These are phyloP conservation scores for Dendrocincla tyrannina DNA, from an alignment of 2,797 vertebrate genomes.

Conservation along the genomic window DNA sequence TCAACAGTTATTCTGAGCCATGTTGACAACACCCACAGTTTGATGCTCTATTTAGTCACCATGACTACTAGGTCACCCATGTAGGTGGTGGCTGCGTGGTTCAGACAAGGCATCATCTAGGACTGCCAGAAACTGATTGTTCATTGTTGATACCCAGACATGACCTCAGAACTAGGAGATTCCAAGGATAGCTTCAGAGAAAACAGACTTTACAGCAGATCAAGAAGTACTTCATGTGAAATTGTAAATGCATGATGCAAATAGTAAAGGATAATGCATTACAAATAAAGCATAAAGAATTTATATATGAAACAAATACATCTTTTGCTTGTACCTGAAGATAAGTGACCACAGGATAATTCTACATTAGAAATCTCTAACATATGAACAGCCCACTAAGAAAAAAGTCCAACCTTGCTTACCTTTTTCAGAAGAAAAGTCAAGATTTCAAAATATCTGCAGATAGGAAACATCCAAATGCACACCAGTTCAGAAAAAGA, in stretches of 20 bases:
- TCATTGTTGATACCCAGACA: background rate
- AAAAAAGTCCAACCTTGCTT: background rate
- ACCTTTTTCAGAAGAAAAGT: background rate
- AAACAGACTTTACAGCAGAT: background rate
- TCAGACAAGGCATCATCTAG: slow-evolving; percentile 16
- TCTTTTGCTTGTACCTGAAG: background rate
- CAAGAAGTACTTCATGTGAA: background rate
- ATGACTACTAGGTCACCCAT: background rate
- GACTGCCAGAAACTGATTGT: background rate
- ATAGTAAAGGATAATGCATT: background rate
- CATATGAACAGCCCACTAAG: background rate
- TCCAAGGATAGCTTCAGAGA: background rate
- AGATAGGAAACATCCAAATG: background rate
- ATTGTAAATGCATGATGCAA: background rate
- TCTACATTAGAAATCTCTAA: background rate
- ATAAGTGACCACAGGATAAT: background rate
- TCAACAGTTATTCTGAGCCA: background rate
- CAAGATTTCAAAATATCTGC: background rate
- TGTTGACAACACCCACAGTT: background rate
- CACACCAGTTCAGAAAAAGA: background rate
- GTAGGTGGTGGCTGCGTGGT: slow-evolving; percentile 2
- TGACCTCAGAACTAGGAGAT: background rate
- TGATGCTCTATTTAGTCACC: slow-evolving; percentile 25
- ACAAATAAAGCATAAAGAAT: background rate
- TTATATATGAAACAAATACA: background rate